Percentiles rank a stretch among this genome's conserved stretches.
These are phyloP conservation scores for Gonioctena quinquepunctata DNA, from an alignment of 1,140 invertebrate species.

Conservation along the genomic window DNA sequence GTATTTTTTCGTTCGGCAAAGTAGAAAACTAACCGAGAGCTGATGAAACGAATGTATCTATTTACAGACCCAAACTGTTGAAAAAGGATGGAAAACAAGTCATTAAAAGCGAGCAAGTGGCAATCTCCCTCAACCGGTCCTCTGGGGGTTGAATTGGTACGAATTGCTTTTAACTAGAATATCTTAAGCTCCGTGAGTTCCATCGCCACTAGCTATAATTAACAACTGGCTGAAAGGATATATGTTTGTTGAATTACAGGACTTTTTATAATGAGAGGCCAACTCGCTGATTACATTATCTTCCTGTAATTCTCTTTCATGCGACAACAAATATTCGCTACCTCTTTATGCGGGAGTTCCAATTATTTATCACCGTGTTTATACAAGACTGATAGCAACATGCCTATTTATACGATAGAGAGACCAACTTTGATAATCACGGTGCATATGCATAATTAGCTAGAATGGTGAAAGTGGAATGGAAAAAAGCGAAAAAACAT, in stretches of 20 bases:
- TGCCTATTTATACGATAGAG: too few relatives aligned
- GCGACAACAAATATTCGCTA: conserved; percentile 19
- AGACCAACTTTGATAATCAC: too few relatives aligned
- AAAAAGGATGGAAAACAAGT: conserved; percentile 40
- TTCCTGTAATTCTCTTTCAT: conserved; percentile 4
- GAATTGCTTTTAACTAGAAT: conserved; percentile 36
- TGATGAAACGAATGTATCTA: conserved; percentile 34
- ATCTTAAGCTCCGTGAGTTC: conserved; percentile 31
- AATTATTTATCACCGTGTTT: too few relatives aligned
- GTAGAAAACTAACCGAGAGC: conserved; percentile 20
- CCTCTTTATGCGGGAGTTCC: too few relatives aligned
- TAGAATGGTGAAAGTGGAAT: too few relatives aligned
- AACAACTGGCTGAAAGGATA: conserved; percentile 24
- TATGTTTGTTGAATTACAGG: conserved; percentile 16
- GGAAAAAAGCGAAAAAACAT: too few relatives aligned
- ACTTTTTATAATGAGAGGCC: conserved; percentile 11
- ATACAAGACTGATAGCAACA: too few relatives aligned
- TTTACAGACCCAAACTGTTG: conserved; percentile 28
- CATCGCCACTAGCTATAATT: conserved; percentile 33
- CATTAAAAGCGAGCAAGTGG: conserved; percentile 42
- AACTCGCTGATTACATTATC: conserved; percentile 4
- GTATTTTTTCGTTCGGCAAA: conserved; percentile 5
- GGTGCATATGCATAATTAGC: too few relatives aligned
- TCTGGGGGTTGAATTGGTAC: conserved; percentile 33
- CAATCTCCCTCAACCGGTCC: conserved; percentile 37